These are phyloP conservation scores for Apodemus agrarius DNA, from an alignment of 2,797 vertebrate species.

Conservation along the genomic window DNA sequence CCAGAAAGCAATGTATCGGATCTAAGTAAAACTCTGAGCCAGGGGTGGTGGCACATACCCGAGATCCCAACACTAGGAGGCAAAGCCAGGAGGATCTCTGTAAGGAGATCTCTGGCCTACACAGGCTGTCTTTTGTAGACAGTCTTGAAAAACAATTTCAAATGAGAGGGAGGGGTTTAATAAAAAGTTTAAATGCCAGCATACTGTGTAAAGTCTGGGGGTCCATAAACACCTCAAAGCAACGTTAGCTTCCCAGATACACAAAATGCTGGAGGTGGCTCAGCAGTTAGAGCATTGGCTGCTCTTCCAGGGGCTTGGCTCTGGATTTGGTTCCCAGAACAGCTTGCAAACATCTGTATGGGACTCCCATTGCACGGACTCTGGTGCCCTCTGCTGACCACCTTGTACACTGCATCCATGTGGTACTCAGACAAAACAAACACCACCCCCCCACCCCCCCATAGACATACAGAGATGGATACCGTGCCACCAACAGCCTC, in stretches of 20 bases:
- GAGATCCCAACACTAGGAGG: not conserved
- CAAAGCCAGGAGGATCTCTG: not conserved
- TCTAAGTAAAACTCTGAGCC: not conserved
- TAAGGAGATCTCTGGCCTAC: not conserved
- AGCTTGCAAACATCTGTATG: not conserved
- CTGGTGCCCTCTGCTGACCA: not conserved
- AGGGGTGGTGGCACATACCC: not conserved
- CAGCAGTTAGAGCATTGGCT: not conserved
- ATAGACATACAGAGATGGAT: not conserved
- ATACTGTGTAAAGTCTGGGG: not conserved
- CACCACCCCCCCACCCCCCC: not conserved
- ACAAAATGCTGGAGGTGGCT: not conserved
- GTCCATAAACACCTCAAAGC: too few species aligned
- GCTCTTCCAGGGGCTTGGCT: not conserved
- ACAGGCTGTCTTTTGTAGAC: not conserved
- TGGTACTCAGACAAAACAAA: not conserved
- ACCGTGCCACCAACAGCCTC: not conserved
- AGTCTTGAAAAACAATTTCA: not conserved
- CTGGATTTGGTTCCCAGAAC: not conserved
- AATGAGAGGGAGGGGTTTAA: not conserved
- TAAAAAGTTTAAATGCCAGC: not conserved
- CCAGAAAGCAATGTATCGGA: not conserved
- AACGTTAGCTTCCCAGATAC: not conserved
- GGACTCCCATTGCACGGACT: not conserved
- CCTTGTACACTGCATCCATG: not conserved